Base-by-base conservation (phyloP, 1,140 invertebrate genomes). In the Adelges cooleyi region DNA sequence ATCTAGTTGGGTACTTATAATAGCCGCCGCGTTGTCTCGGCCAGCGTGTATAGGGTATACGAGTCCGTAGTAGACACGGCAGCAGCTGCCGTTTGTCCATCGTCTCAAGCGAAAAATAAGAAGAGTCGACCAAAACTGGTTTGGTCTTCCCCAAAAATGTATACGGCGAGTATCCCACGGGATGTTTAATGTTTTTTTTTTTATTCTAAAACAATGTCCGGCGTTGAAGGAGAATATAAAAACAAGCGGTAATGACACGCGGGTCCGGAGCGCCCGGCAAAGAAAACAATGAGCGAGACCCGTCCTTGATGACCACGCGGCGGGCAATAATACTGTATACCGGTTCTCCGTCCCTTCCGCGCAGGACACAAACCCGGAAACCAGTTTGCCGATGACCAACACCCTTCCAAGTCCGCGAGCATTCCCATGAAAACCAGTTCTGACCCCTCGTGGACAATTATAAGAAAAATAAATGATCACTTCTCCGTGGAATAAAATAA, bases 151-250 rank as follows among this genome's bases (percentile, higher is more conserved):
- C 29, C 29, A 11, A 33, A 33, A 33, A 11, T 9, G 17, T 18
- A 44, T n/a, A n/a, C n/a, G n/a, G n/a, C 25, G 18, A 46, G 18
- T 62, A 62, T 62, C 56, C 56, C 56, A 62, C 56, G 56, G 56
- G n/a, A 33, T 62, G n/a, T 29, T 27, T 27, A 46, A 18, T 17
- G 36, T 22, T 27, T 17, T 42, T 48, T 62, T 44, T 52, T 62
- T 62, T 62, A 62, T 62, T 48, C 27, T 62, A 62, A 62, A 62
- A 62, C 56, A 62, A 62, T 62, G 56, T 62, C 56, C 56, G 56
- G 56, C 44, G 27, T 13, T 36, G 13, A 33, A n/a, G 40, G 42
- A 46, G 56, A 62, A 62, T 48, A 46, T n/a, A n/a, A n/a, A 33
- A 62, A 46, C 56, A 48, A 17, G 22, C 6, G 38, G 56, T 62